Conservation (phyloP, 92 coral and sea anemone species). For the Phenganax subtilis region DNA sequence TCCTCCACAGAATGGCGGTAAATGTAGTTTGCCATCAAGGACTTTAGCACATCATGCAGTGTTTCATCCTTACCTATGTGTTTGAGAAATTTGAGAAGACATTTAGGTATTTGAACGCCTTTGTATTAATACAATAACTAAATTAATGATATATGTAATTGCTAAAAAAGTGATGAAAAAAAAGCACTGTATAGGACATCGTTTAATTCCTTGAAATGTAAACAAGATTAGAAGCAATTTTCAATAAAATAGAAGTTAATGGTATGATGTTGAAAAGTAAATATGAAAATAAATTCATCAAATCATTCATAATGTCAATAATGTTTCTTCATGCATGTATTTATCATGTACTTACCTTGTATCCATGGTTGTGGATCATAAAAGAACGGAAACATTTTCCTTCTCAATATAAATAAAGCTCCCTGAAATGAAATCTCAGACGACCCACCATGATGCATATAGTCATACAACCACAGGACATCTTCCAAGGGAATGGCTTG, state of each 20-base stretch:
- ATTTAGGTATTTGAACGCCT: no score
- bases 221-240: neutral
- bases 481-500: constrained; percentile 46
- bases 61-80: constrained; percentile 53
- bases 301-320: no score
- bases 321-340: no score
- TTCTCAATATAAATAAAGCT: constrained; percentile 40
- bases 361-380: constrained; percentile 61
- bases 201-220: neutral
- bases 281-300: neutral
- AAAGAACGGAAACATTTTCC: constrained; percentile 41
- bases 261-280: neutral
- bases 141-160: no score
- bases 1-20: constrained; percentile 37
- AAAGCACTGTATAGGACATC: neutral
- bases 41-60: constrained; percentile 51
- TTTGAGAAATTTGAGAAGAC: no score
- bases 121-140: no score
- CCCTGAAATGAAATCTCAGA: constrained; percentile 21
- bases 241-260: neutral
- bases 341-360: constrained; percentile 29
- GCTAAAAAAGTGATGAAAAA: no score
- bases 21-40: constrained; percentile 57
- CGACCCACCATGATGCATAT: constrained; percentile 35
- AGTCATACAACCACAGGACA: constrained; percentile 37